These are phyloP conservation scores for Aphis gossypii DNA, from an alignment of 1,140 invertebrate genomes.

Conservation along the genomic window DNA sequence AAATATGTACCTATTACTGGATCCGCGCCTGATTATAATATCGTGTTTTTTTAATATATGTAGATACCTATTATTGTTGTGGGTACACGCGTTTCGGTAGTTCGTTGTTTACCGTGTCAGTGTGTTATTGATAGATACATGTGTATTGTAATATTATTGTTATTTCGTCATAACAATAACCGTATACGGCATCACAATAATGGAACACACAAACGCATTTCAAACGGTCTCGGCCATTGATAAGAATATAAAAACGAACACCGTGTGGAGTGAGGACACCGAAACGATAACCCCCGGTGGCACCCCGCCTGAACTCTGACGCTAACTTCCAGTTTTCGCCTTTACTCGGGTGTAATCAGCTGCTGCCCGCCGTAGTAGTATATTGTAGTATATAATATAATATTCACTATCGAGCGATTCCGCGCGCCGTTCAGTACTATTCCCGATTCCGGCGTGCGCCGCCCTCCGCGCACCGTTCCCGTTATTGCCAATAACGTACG, in stretches of 20 bases:
- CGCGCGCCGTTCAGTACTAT: background rate
- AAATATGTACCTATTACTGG: no score
- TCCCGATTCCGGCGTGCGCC: no score
- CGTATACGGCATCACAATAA: background rate
- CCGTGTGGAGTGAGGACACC: background rate
- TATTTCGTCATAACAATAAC: background rate
- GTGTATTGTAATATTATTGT: background rate
- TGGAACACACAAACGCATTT: background rate
- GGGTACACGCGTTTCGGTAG: background rate
- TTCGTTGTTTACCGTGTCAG: background rate
- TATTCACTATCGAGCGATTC: slow-evolving; percentile 6
- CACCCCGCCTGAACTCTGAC: background rate
- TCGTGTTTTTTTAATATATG: background rate
- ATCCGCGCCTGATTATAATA: no score
- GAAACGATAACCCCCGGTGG: background rate
- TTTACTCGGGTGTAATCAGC: background rate
- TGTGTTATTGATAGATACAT: background rate
- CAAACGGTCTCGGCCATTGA: background rate
- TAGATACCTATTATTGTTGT: background rate
- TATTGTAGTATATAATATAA: background rate
- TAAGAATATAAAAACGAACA: background rate
- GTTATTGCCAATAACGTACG: background rate
- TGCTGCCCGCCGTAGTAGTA: background rate
- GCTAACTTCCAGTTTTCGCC: background rate
- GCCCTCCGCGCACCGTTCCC: no score